phyloP scores from a whole-genome alignment of 2,797 vertebrate genomes.

The Acanthopagrus latus region DNA sequence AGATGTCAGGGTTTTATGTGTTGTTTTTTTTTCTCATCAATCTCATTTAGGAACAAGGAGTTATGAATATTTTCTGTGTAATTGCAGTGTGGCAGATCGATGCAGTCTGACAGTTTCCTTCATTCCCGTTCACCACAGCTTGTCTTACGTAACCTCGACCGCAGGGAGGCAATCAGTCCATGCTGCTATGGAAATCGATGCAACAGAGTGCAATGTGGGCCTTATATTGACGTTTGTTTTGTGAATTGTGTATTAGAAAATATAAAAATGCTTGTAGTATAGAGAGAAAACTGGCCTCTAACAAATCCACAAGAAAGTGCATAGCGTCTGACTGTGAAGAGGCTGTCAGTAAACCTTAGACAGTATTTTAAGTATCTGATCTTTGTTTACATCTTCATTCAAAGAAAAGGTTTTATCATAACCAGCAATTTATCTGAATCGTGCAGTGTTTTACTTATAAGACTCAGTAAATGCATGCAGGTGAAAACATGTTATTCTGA shows the following conservation, averaged over 20 bases:
- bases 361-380: not conserved
- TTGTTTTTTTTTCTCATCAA: slow-evolving; percentile 25
- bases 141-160: slow-evolving; percentile 63
- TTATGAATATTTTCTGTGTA: slow-evolving; percentile 32
- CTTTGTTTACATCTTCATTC: not conserved
- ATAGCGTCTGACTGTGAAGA: not conserved
- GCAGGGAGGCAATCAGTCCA: slow-evolving; percentile 59
- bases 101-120: slow-evolving; percentile 47
- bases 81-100: slow-evolving; percentile 50
- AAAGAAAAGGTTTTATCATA: not conserved
- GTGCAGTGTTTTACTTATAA: not conserved
- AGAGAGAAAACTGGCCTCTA: not conserved
- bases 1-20: slow-evolving; percentile 4
- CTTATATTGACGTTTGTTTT: slow-evolving; percentile 44
- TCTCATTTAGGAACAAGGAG: slow-evolving; percentile 35
- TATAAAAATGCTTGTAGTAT: not conserved
- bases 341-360: not conserved
- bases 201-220: slow-evolving; percentile 40
- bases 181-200: slow-evolving; percentile 57
- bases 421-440: not conserved
- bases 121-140: slow-evolving; percentile 51
- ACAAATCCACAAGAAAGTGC: not conserved
- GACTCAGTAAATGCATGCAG: not conserved
- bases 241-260: slow-evolving; percentile 32
- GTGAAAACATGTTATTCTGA: not conserved